Base-by-base conservation (phyloP, 2,888 invertebrate genomes). In the Folsomia manolachei region DNA sequence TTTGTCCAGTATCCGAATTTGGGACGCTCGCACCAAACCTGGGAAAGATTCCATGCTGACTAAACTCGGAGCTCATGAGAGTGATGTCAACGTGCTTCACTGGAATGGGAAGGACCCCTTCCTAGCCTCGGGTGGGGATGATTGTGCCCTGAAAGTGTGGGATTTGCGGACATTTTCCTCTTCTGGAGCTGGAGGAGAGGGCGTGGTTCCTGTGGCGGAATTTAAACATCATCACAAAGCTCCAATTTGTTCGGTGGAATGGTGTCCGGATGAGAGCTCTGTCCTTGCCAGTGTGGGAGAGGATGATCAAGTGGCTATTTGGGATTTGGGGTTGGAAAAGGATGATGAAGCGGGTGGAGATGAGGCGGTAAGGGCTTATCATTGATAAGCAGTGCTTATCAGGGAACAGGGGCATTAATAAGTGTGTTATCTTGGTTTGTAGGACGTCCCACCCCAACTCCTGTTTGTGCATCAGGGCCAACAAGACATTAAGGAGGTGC, bases 401-500 rank as follows among this genome's bases (percentile, higher is more conserved):
- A n/a, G n/a, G n/a, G n/a, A n/a, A n/a, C n/a, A n/a, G n/a, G n/a
- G n/a, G n/a, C n/a, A n/a, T n/a, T n/a, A n/a, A n/a, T n/a, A 9
- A 21, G 27, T 62, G 62, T 68, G 63, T 63, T 70, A 19, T 63
- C 65, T 63, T 73, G 63, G 27, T 80, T 84, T 87, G 0, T 86
- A 90, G 87, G 90, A 91, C 82, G 85, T 97, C 69, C 98, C 99
- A 26, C 95, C 97, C 0, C 98, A 99, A 84, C 85, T 99, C 64
- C 86, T 99, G 75, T 99, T 99, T 84, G 95, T 98, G 79, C 99
- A 99, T 83, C 95, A 97, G 87, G 99, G 99, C 60, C 98, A 98
- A 84, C 91, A 89, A 72, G 97, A 99, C 83, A 92, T 99, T 71
- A 99, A 99, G 84, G 99, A 99, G 86, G 85, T 98, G 27, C 98